phyloP scores from a whole-genome alignment of 2,113 vertebrate species.

The Trachemys scripta region DNA sequence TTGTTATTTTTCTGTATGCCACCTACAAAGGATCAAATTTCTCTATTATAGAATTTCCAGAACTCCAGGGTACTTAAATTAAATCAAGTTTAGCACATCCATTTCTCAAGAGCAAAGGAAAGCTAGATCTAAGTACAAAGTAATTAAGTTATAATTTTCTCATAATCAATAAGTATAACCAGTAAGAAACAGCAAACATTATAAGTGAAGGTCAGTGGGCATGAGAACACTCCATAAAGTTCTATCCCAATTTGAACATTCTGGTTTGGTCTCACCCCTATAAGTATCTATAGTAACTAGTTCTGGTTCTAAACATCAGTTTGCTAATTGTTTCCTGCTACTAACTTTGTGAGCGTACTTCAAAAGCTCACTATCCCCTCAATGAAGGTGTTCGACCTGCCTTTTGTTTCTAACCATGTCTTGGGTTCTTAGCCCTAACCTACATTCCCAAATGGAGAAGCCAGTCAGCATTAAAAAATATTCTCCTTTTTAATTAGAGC shows the following conservation, averaged over 20 bases:
- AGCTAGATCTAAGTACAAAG: constrained; percentile 70
- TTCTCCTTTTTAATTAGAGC: not conserved
- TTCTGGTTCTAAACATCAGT: constrained; percentile 1
- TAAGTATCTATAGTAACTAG: not conserved
- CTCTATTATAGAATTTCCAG: constrained; percentile 57
- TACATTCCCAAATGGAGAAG: constrained; percentile 38
- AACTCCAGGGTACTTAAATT: constrained; percentile 53
- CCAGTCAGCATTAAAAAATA: constrained; percentile 32
- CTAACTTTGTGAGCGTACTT: constrained; percentile 44
- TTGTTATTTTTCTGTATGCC: not conserved
- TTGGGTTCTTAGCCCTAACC: constrained; percentile 39
- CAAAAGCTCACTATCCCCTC: constrained; percentile 42
- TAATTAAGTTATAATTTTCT: constrained; percentile 28
- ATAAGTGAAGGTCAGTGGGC: not conserved
- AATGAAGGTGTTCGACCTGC: not conserved
- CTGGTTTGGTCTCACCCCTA: constrained; percentile 42
- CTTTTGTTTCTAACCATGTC: constrained; percentile 30
- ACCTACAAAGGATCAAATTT: constrained; percentile 50
- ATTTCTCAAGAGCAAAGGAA: constrained; percentile 57
- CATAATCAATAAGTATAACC: constrained; percentile 22
- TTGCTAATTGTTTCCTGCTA: constrained; percentile 48
- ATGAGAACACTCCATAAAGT: not conserved
- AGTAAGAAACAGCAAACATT: constrained; percentile 46
- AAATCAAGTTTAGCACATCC: constrained; percentile 55
- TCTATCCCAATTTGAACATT: not conserved